Conservation (phyloP, 1,140 invertebrate genomes). For the Lordiphosa clarofinis region DNA sequence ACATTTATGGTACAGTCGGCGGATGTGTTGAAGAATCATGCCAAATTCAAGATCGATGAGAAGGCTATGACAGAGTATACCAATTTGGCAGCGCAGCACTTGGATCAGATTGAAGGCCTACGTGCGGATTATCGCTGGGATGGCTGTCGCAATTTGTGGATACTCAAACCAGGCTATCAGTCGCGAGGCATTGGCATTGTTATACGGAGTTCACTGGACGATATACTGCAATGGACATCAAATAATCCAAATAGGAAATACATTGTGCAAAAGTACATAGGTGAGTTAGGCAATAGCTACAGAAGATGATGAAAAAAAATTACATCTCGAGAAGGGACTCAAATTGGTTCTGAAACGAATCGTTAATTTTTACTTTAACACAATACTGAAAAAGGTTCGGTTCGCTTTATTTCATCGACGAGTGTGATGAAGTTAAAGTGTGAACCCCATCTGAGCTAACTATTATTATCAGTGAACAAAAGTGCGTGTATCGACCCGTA, state of each 20-base stretch:
- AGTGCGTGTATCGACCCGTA: no score
- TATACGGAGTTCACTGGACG: conserved; percentile 80
- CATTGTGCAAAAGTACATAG: conserved; percentile 96
- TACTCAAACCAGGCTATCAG: conserved; percentile 93
- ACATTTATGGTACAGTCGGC: conserved; percentile 82
- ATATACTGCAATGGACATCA: conserved; percentile 85
- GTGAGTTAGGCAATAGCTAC: conserved; percentile 79
- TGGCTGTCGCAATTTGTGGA: conserved; percentile 93
- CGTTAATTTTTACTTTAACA: no score
- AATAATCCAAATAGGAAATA: conserved; percentile 85
- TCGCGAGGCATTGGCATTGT: conserved; percentile 93
- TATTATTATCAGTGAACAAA: no score
- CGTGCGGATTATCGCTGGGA: conserved; percentile 82
- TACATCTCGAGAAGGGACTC: no score
- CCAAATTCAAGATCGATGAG: conserved; percentile 79
- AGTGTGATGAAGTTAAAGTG: no score
- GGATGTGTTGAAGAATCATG: conserved; percentile 80
- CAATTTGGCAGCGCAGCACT: conserved; percentile 82
- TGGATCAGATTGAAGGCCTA: conserved; percentile 83
- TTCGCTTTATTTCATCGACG: no score
- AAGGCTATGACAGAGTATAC: conserved; percentile 80
- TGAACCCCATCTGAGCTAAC: no score
- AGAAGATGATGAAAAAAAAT: no score
- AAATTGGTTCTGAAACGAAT: no score
- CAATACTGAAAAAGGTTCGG: no score